These are phyloP conservation scores for Teinopalpus imperialis DNA, from an alignment of 2,888 invertebrate species.

Conservation along the genomic window DNA sequence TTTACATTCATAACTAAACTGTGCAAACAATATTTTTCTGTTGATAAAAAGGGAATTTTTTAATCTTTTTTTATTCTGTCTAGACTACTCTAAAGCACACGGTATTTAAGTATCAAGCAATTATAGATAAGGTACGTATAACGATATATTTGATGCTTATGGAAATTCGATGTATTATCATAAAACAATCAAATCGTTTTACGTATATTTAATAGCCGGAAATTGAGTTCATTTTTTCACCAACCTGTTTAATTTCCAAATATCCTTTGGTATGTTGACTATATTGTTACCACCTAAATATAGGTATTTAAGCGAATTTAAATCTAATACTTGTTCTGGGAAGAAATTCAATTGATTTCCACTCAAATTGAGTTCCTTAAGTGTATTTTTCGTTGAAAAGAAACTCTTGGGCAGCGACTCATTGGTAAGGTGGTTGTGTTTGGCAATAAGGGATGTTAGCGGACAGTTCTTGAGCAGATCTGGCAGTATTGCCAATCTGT, in stretches of 20 bases:
- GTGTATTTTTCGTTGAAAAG: slow-evolving; percentile 78
- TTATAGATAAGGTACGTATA: too few relatives aligned
- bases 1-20: too few relatives aligned
- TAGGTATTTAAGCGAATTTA: slow-evolving; percentile 89
- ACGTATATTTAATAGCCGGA: too few relatives aligned
- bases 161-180: too few relatives aligned
- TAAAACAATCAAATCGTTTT: too few relatives aligned
- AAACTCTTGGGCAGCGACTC: slow-evolving; percentile 95
- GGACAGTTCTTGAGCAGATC: slow-evolving; percentile 89
- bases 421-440: slow-evolving; percentile 93
- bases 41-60: too few relatives aligned
- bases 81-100: too few relatives aligned
- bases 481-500: slow-evolving; percentile 89
- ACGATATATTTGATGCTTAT: too few relatives aligned
- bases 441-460: slow-evolving; percentile 90
- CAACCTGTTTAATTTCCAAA: slow-evolving; percentile 80
- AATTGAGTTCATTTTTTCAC: too few relatives aligned
- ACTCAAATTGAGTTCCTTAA: slow-evolving; percentile 96
- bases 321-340: slow-evolving; percentile 92
- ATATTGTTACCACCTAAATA: slow-evolving; percentile 96
- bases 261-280: slow-evolving; percentile 88
- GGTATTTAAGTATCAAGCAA: too few relatives aligned
- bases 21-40: too few relatives aligned
- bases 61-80: too few relatives aligned
- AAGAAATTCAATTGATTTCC: slow-evolving; percentile 93